Base-by-base conservation (phyloP, 2,797 vertebrate species). In the Alcedo quadribrachys region DNA sequence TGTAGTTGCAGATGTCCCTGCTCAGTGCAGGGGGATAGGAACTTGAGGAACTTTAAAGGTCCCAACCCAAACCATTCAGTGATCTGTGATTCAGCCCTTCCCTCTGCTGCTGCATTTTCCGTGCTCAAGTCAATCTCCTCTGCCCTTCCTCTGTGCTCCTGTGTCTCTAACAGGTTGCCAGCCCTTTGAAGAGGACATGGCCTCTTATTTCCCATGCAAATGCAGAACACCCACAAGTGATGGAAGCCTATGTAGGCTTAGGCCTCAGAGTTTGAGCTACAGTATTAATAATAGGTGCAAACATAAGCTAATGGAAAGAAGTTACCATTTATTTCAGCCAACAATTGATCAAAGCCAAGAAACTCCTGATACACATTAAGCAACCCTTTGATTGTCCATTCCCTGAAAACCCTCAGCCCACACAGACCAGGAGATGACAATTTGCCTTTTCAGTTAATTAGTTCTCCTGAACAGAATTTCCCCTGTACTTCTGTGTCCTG, bases 311-410 rank as follows among this genome's bases (percentile, higher is more conserved):
- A 86, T 1, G 4, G 0, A 5, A 81, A 85, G 50, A 66, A 84
- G 20, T 45, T 89, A 66, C 21, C 85, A 86, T 28, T 93, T 91
- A 84, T 79, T 84, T 60, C 80, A 73, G 54, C 21, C 43, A 75
- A 85, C 78, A 87, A 85, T 63, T 79, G 89, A 96, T 95, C 92
- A 96, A 96, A 96, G 92, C 45, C 55, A 46, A 67, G 77, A 46
- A 85, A 50, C 35, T 77, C 63, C 22, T 55, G 42, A 33, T 76
- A 73, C 4, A 66, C 63, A 54, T 92, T 89, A 73, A 77, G 32
- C 5, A 4, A 53, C 42, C 5, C 85, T 95, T 87, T 89, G 89
- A 89, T 76, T 91, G 78, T 32, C 74, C 82, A n/a, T 79, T 58
- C 53, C 48, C 78, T 57, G 60, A 69, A 93, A 95, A 79, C 22